Evolutionary conservation across 2,888 invertebrate species (phyloP).

Genomic region (Ophion costatus): DNA sequence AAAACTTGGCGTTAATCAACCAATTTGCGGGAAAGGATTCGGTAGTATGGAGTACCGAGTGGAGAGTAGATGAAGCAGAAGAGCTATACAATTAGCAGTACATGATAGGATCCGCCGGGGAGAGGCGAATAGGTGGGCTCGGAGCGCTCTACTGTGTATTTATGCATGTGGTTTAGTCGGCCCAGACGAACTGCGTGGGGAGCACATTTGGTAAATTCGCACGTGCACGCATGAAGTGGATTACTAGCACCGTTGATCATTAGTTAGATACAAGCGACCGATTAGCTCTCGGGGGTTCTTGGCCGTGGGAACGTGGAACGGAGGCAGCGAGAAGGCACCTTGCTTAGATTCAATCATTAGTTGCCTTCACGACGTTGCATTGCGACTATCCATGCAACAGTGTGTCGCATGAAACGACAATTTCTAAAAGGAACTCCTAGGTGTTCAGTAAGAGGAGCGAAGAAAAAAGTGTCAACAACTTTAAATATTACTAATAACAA

Average conservation of each 20-base stretch:
- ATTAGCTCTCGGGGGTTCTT: constrained; percentile 71
- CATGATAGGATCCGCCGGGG: constrained; percentile 48
- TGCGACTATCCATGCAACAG: constrained; percentile 68
- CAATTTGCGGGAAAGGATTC: constrained; percentile 49
- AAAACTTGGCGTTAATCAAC: constrained; percentile 48
- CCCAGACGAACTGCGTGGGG: constrained; percentile 23
- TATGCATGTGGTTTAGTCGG: constrained; percentile 68
- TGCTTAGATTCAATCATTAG: constrained; percentile 74
- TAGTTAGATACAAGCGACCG: constrained; percentile 76
- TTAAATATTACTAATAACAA: neutral
- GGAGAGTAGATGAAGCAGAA: constrained; percentile 51
- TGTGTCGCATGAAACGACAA: neutral
- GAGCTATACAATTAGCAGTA: constrained; percentile 45
- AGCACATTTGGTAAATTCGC: constrained; percentile 68
- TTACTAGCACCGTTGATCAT: constrained; percentile 75
- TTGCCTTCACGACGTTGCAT: constrained; percentile 77
- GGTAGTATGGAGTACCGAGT: constrained; percentile 41
- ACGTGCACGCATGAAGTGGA: constrained; percentile 70
- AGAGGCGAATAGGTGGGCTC: constrained; percentile 17
- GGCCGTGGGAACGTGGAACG: constrained; percentile 33
- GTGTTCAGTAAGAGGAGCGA: neutral
- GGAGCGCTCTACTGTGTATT: constrained; percentile 57
- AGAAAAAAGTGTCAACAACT: neutral
- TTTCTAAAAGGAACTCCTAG: neutral
- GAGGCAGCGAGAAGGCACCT: constrained; percentile 34